A percentile compares a stretch with the other conserved stretches of the same genome.
These are phyloP conservation scores for Antitype chi DNA, from an alignment of 2,888 invertebrate species.

Conservation along the genomic window DNA sequence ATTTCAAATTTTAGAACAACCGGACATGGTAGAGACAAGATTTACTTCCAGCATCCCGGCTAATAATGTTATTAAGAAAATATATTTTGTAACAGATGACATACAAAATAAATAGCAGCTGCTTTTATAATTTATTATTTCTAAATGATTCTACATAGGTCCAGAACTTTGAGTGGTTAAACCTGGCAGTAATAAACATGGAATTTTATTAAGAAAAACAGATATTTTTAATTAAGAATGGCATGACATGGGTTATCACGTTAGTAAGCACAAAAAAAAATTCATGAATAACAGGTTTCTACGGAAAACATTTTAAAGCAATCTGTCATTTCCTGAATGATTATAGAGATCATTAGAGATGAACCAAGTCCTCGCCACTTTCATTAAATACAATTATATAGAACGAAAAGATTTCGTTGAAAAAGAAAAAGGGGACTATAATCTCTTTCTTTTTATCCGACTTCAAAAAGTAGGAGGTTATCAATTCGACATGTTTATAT, in stretches of 20 bases:
- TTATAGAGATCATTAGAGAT: background rate
- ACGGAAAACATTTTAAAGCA: slow-evolving; percentile 22
- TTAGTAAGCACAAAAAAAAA: background rate
- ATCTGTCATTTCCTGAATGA: slow-evolving; percentile 12
- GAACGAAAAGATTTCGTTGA: background rate
- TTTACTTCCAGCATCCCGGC: slow-evolving; percentile 31
- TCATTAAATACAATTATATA: background rate
- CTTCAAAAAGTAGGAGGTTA: no score
- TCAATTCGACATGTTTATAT: no score
- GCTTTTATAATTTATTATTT: slow-evolving; percentile 19
- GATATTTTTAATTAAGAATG: background rate
- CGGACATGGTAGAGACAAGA: slow-evolving; percentile 46
- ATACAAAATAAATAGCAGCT: slow-evolving; percentile 26
- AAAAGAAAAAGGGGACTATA: background rate
- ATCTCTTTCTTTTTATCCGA: background rate
- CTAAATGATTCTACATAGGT: background rate
- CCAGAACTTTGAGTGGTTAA: background rate
- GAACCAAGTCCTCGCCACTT: background rate
- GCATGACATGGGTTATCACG: background rate
- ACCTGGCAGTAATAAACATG: slow-evolving; percentile 24
- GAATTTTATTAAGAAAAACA: background rate
- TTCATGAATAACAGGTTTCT: slow-evolving; percentile 28
- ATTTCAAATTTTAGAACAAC: slow-evolving; percentile 36
- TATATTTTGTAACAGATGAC: slow-evolving; percentile 42
- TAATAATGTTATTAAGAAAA: slow-evolving; percentile 44